Evolutionary conservation across 2,888 invertebrate species (phyloP).

Genomic region (Unio pictorum): DNA sequence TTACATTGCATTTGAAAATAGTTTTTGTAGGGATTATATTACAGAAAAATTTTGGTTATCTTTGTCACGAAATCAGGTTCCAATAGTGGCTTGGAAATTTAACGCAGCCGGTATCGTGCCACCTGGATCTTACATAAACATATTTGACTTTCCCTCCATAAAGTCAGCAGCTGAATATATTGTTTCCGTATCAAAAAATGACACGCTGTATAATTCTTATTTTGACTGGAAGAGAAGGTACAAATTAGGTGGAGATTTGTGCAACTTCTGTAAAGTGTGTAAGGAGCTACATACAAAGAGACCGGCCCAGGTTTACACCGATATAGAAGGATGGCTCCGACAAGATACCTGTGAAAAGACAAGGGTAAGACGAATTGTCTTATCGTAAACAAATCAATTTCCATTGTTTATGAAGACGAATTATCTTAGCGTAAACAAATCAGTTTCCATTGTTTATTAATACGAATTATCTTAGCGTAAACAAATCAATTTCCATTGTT

Average conservation of each 20-base stretch:
- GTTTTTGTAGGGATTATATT: conserved; percentile 51
- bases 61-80: conserved; percentile 41
- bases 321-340: conserved; percentile 38
- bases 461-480: too few relatives aligned
- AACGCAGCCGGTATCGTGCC: conserved; percentile 15
- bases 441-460: too few relatives aligned
- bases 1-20: conserved; percentile 53
- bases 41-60: conserved; percentile 56
- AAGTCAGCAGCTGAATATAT: conserved; percentile 34
- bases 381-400: too few relatives aligned
- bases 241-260: conserved; percentile 26
- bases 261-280: conserved; percentile 46
- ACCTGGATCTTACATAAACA: conserved; percentile 36
- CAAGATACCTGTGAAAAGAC: conserved; percentile 35
- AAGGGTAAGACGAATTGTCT: conserved; percentile 15
- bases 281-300: conserved; percentile 40
- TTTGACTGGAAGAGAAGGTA: conserved; percentile 45
- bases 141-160: conserved; percentile 35
- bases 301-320: conserved; percentile 33
- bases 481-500: too few relatives aligned
- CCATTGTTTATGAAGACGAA: too few relatives aligned
- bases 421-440: too few relatives aligned
- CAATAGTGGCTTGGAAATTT: conserved; percentile 50
- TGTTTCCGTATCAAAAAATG: conserved; percentile 31
- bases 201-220: conserved; percentile 48